Base-by-base conservation (phyloP, 2,113 vertebrate genomes). In the Rhea americana region DNA sequence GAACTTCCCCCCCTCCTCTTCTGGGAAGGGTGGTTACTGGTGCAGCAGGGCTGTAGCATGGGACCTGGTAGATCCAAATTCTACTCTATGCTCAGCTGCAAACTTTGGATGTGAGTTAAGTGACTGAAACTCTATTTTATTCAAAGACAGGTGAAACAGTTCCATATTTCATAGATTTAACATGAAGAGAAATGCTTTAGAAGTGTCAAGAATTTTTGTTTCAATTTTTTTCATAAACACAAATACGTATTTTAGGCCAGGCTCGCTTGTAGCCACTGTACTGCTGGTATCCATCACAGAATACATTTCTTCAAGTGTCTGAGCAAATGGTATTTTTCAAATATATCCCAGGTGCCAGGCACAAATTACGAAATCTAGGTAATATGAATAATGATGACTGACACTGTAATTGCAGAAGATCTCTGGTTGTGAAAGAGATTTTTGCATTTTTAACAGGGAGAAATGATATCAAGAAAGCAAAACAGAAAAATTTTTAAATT, bases 301-400 rank as follows among this genome's bases (percentile, higher is more conserved):
- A 71, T 26, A 5, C 37, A 9, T 43, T 93, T 81, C 80, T 75
- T 45, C 32, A 47, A 82, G 70, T 16, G 25, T 25, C 1, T 37
- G 76, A 78, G 85, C 73, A 66, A 30, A 91, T 63, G 66, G 7
- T 48, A 65, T 93, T 93, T 89, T 82, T 74, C 72, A 48, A 48
- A 18, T 35, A 10, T 1, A 90, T 73, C 24, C 72, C 90, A 88
- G 85, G 68, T 96, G 93, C 87, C 95, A 93, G 90, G 82, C 82
- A 83, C 35, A 45, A 9, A 39, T 96, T 92, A 93, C 5, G 83
- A 92, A 93, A 96, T 9, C 35, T 10, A 75, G 53, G 82, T 41
- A 95, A 93, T 93, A 85, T 91, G 85, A 82, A 8, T 20, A 51
- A 88, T 50, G 95, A 95, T 96, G 95, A 96, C 61, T 96, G 93